Conservation (phyloP, 2,888 invertebrate genomes). For the Fragum sueziense region DNA sequence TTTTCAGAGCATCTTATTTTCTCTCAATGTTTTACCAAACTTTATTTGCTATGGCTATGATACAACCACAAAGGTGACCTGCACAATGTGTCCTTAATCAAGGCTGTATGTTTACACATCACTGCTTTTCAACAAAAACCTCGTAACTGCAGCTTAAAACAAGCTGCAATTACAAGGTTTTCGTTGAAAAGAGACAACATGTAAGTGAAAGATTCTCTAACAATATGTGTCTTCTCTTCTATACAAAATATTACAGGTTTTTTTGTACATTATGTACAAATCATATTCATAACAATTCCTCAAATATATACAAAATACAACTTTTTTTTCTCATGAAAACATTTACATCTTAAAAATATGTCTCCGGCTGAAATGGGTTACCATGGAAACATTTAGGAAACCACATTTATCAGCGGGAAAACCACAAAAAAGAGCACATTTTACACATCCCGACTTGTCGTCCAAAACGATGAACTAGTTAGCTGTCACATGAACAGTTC, state of each 20-base stretch:
- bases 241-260: neutral
- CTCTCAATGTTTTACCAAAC: no score
- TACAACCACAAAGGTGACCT: no score
- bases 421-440: constrained; percentile 1
- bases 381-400: neutral
- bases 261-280: neutral
- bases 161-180: no score
- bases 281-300: neutral
- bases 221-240: neutral
- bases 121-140: no score
- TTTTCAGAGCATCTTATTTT: no score
- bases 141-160: no score
- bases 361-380: neutral
- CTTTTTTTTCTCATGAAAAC: neutral
- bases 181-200: no score
- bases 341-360: neutral
- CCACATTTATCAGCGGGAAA: neutral
- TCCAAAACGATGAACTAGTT: neutral
- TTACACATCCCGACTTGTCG: constrained; percentile 5
- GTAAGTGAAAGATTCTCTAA: no score
- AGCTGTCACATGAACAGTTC: neutral
- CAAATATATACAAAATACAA: neutral
- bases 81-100: no score
- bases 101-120: no score
- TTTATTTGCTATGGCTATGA: no score